A percentile compares a stretch with the other conserved stretches of the same genome.
phyloP scores from a whole-genome alignment of 2,888 invertebrate genomes.

The Cheiracanthium punctorium region DNA sequence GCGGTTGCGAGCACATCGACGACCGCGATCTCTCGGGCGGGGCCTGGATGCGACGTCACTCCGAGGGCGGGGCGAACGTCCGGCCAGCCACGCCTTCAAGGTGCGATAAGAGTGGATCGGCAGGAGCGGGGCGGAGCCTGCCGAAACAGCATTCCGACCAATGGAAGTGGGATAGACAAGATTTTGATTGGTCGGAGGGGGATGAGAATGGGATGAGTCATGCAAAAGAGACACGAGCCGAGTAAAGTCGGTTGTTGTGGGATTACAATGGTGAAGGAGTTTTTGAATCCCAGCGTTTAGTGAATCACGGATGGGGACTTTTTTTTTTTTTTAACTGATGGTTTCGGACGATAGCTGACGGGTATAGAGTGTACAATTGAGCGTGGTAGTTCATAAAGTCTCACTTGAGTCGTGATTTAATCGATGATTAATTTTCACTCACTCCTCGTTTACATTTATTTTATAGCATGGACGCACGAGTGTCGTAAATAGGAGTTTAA shows the following conservation, averaged over 20 bases:
- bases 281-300: slow-evolving; percentile 13
- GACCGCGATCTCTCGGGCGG: not conserved
- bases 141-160: slow-evolving; percentile 7
- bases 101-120: not conserved
- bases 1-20: slow-evolving; percentile 1
- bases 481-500: too few species aligned
- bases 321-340: not conserved
- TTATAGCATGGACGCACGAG: too few species aligned
- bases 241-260: not conserved
- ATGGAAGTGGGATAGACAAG: slow-evolving; percentile 10
- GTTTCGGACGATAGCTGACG: not conserved
- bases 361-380: not conserved
- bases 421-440: not conserved
- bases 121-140: not conserved
- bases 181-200: slow-evolving; percentile 43
- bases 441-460: not conserved
- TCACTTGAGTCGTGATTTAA: not conserved
- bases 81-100: not conserved
- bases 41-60: slow-evolving; percentile 25
- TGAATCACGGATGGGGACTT: not conserved
- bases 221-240: slow-evolving; percentile 11
- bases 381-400: not conserved
- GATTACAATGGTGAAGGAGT: slow-evolving; percentile 3
- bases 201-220: slow-evolving; percentile 48
- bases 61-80: not conserved